A percentile compares a stretch with the other conserved stretches of the same genome.
Evolutionary conservation across 2,888 invertebrate genomes (phyloP).

Genomic region (Scaptomyza tumidula): DNA sequence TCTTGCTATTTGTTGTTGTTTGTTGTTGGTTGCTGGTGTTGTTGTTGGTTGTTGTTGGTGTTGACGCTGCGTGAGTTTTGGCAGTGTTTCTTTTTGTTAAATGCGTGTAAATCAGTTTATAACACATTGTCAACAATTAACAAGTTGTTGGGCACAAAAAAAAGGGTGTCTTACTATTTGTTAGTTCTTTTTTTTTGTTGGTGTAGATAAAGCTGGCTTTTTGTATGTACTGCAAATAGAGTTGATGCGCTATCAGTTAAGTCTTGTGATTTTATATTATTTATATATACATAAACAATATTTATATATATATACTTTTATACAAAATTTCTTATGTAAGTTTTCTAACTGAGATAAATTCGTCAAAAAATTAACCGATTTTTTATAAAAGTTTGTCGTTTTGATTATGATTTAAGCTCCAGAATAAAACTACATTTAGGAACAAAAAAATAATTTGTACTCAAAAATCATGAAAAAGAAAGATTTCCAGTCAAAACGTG

Average conservation of each 20-base stretch:
- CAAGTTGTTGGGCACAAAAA: constrained; percentile 56
- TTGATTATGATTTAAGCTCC: too few species aligned
- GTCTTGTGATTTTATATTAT: not conserved
- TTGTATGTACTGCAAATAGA: not conserved
- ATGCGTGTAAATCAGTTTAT: constrained; percentile 80
- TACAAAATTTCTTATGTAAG: too few species aligned
- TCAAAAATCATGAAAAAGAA: not conserved
- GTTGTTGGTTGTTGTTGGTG: constrained; percentile 56
- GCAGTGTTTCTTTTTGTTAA: constrained; percentile 75
- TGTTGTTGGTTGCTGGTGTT: constrained; percentile 57
- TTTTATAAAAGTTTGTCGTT: not conserved
- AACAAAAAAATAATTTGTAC: not conserved
- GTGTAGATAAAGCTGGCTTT: not conserved
- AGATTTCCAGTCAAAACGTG: too few species aligned
- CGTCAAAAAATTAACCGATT: not conserved
- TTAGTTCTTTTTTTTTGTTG: not conserved
- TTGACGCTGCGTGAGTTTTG: constrained; percentile 77
- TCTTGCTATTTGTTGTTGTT: constrained; percentile 40
- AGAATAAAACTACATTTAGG: not conserved
- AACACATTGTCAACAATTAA: constrained; percentile 81
- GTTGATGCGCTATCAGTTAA: constrained; percentile 8
- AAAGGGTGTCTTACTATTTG: constrained; percentile 39
- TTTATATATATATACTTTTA: too few species aligned
- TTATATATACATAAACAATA: too few species aligned
- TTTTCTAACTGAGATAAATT: too few species aligned